Base-by-base conservation (phyloP, 2,797 vertebrate genomes). In the Epinephelus malabaricus region DNA sequence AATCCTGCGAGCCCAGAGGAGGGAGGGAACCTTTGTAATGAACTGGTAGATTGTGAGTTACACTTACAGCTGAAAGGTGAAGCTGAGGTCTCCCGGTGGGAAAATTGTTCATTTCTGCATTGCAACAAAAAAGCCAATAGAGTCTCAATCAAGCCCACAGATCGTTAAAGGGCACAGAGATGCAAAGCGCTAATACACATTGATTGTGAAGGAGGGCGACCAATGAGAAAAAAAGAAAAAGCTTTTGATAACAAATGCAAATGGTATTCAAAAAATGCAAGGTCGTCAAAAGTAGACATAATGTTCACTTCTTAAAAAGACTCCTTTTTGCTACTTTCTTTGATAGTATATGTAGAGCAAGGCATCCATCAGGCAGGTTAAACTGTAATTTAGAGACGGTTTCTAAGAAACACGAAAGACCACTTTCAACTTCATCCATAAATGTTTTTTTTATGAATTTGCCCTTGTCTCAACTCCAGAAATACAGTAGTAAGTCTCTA, bases 231-330 rank as follows among this genome's bases (percentile, higher is more conserved):
- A 84, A 81, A 87, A 81, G 79, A 85, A 76, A 82, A 84, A 74
- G 71, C 78, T 84, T 91, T 83, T 40, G 27, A 90, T 88, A 88
- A 91, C 47, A 74, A 82, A 92, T 90, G 84, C 88, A 92, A 89
- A 90, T 82, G 43, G 65, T 53, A 91, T 89, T 91, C 86, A 79
- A 25, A 23, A 38, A 87, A 82, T 50, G 83, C 84, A 89, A 92
- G 91, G 88, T 88, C 76, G 75, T 83, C 43, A 38, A 30, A 25
- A 49, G 47, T 50, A 40, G 38, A 75, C 15, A 17, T 8, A 60
- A 2, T 47, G 15, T 21, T 62, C 0, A 0, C 58, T 47, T 73
- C 70, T 62, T 73, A 18, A 63, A 67, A 73, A 69, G 12, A 40
- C 10, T 5, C 27, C 60, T 71, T 54, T 69, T 30, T 65, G 8